Conservation (phyloP, 2,113 vertebrate species). For the Callaeas wilsoni region DNA sequence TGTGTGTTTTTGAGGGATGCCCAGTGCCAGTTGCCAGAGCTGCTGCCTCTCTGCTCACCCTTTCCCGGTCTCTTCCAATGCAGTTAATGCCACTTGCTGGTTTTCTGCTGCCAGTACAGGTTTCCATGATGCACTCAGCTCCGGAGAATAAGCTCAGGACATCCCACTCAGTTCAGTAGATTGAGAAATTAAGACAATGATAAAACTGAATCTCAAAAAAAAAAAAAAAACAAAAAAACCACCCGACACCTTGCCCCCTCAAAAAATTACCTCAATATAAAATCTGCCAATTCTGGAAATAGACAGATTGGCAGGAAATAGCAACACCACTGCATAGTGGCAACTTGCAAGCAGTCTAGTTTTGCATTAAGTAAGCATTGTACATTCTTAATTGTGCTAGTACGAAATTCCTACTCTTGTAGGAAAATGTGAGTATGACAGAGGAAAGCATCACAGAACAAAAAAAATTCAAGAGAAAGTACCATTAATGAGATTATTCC, state of each 20-base stretch:
- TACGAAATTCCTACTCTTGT: not conserved
- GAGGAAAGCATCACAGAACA: not conserved
- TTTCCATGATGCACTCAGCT: not conserved
- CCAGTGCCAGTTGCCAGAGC: not conserved
- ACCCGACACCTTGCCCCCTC: fast-evolving
- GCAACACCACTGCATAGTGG: too few relatives aligned
- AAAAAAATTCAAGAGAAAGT: not conserved
- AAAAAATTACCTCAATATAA: not conserved
- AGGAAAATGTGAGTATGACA: not conserved
- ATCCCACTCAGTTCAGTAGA: not conserved
- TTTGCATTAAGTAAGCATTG: not conserved
- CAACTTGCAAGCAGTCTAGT: not conserved
- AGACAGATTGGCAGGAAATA: not conserved
- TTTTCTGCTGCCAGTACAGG: not conserved
- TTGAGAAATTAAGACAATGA: not conserved
- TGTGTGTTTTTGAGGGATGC: fast-evolving
- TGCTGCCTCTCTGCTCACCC: not conserved
- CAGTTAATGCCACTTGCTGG: not conserved
- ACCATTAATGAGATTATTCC: not conserved
- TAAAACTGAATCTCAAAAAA: not conserved
- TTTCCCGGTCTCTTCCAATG: not conserved
- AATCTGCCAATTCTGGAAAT: not conserved
- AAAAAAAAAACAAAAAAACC: not conserved
- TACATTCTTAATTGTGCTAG: not conserved
- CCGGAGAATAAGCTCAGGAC: not conserved